phyloP scores from a whole-genome alignment of 1,140 invertebrate species.

The Aphelenchoides avenae region DNA sequence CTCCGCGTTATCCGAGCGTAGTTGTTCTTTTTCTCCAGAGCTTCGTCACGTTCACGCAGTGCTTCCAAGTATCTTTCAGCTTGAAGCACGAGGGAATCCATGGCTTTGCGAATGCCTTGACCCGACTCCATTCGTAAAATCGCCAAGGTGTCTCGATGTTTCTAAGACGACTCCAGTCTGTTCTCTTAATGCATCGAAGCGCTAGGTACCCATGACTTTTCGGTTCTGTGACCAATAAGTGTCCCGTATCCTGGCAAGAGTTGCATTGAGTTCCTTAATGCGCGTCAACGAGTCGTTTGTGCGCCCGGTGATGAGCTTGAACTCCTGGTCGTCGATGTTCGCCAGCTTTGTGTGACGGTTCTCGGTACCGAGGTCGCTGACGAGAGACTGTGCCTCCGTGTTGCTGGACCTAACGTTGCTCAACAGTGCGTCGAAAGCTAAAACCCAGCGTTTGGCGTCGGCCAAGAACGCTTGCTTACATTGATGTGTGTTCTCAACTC shows the following conservation, averaged over 20 bases:
- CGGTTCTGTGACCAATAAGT: slow-evolving; percentile 22
- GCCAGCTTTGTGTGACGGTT: slow-evolving; percentile 28
- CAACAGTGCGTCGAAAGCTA: slow-evolving; percentile 28
- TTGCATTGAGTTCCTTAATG: slow-evolving; percentile 10
- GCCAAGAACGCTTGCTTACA: slow-evolving; percentile 8
- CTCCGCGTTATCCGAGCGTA: slow-evolving; percentile 48
- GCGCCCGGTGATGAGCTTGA: slow-evolving; percentile 38
- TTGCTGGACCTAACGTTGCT: slow-evolving; percentile 22
- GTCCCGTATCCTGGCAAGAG: slow-evolving; percentile 24
- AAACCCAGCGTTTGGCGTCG: neutral
- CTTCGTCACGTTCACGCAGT: slow-evolving; percentile 36
- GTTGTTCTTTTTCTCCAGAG: slow-evolving; percentile 51
- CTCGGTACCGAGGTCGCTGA: slow-evolving; percentile 6
- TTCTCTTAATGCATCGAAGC: neutral
- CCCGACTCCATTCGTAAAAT: slow-evolving; percentile 24
- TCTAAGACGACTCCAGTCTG: slow-evolving; percentile 16
- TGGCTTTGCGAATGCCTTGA: slow-evolving; percentile 17
- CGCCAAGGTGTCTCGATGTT: slow-evolving; percentile 26
- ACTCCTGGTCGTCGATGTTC: slow-evolving; percentile 34
- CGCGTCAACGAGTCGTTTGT: slow-evolving; percentile 29
- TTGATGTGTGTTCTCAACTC: slow-evolving; percentile 60
- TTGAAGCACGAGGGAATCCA: slow-evolving; percentile 37
- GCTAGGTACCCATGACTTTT: slow-evolving; percentile 20
- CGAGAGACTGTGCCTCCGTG: slow-evolving; percentile 18
- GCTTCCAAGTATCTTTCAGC: slow-evolving; percentile 45